A percentile compares a stretch with the other conserved stretches of the same genome.
Evolutionary conservation across 1,140 invertebrate genomes (phyloP).

Genomic region (Lepidurus arcticus): DNA sequence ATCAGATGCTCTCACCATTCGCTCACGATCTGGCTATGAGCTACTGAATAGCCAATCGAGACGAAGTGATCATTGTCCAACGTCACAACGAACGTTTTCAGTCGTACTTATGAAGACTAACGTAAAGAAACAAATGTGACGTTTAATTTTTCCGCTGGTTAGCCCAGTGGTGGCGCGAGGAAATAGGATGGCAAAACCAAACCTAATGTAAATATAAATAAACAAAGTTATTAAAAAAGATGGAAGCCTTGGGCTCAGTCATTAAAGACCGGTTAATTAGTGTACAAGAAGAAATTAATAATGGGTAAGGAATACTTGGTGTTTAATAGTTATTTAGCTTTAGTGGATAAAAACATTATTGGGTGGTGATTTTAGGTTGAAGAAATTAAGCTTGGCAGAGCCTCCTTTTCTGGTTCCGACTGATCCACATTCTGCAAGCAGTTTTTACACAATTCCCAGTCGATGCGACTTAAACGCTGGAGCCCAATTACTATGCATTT

Average conservation of each 20-base stretch:
- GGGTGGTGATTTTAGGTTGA: background rate
- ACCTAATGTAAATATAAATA: background rate
- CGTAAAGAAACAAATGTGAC: background rate
- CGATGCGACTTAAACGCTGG: constrained; percentile 28
- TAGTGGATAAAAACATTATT: no score
- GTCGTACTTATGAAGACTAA: background rate
- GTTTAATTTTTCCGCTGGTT: no score
- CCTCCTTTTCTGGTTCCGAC: background rate
- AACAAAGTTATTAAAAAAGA: background rate
- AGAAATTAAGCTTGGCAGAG: background rate
- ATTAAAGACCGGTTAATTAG: constrained; percentile 15
- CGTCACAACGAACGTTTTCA: no score
- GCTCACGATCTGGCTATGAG: background rate
- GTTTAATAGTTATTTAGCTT: no score
- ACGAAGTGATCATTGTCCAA: no score
- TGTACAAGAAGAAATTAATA: background rate
- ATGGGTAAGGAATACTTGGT: background rate
- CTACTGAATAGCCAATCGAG: no score
- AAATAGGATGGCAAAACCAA: background rate
- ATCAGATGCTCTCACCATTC: background rate
- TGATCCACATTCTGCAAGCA: background rate
- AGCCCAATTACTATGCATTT: constrained; percentile 28
- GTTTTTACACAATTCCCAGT: background rate
- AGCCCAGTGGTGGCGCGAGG: background rate
- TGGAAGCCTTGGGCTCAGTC: constrained; percentile 13